phyloP scores from a whole-genome alignment of 2,797 vertebrate genomes.

The Alectoris magna region DNA sequence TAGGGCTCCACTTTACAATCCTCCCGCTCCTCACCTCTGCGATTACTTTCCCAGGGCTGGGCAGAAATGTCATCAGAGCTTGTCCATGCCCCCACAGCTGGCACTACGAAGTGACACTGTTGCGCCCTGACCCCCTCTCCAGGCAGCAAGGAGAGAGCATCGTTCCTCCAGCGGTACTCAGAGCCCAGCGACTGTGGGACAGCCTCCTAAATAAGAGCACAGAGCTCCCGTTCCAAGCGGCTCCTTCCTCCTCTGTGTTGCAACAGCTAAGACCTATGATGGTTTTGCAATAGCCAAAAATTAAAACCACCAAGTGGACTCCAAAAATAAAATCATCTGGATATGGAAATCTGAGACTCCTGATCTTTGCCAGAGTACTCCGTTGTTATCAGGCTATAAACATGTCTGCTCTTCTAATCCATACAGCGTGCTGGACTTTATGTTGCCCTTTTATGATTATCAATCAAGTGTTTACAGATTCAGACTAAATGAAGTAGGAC shows the following conservation, averaged over 20 bases:
- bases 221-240: neutral
- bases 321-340: slow-evolving; percentile 71
- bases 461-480: slow-evolving; percentile 38
- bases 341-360: slow-evolving; percentile 51
- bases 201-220: slow-evolving; percentile 21
- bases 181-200: neutral
- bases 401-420: slow-evolving; percentile 61
- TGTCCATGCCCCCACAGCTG: slow-evolving; percentile 25
- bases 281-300: slow-evolving; percentile 69
- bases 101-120: slow-evolving; percentile 45
- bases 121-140: neutral
- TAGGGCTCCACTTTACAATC: slow-evolving; percentile 67
- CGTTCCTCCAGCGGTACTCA: neutral
- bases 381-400: slow-evolving; percentile 70
- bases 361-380: slow-evolving; percentile 45
- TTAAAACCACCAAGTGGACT: slow-evolving; percentile 64
- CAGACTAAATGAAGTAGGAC: slow-evolving; percentile 24
- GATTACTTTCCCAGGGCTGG: neutral
- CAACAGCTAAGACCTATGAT: slow-evolving; percentile 53
- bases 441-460: slow-evolving; percentile 27
- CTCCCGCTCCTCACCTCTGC: slow-evolving; percentile 65
- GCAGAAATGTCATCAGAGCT: slow-evolving; percentile 45
- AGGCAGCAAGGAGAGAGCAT: neutral
- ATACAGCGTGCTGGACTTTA: neutral
- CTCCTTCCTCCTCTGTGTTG: slow-evolving; percentile 57